Evolutionary conservation across 2,113 vertebrate genomes (phyloP).

Genomic region (Scatophagus argus): DNA sequence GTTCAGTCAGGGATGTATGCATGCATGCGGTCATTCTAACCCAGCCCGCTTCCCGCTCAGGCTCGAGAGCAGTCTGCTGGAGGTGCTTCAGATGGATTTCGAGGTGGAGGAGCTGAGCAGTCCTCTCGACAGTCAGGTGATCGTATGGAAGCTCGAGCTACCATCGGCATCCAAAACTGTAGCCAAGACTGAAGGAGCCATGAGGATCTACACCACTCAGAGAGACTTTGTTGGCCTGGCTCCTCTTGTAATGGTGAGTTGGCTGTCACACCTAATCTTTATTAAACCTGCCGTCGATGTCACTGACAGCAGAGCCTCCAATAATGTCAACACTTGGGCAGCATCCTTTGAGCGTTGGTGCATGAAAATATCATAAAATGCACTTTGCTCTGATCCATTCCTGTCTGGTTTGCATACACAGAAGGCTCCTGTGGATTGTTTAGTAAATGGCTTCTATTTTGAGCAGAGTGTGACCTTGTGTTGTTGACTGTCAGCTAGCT

Average conservation of each 20-base stretch:
- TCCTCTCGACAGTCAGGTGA: constrained; percentile 87
- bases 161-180: constrained; percentile 76
- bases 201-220: constrained; percentile 91
- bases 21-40: background rate
- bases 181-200: constrained; percentile 86
- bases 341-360: constrained; percentile 55
- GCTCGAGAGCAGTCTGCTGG: constrained; percentile 81
- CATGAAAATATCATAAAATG: constrained; percentile 68
- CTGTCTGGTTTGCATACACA: constrained; percentile 65
- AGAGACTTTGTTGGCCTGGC: constrained; percentile 90
- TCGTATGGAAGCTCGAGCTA: constrained; percentile 94
- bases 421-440: constrained; percentile 63
- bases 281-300: constrained; percentile 19
- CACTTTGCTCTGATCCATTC: constrained; percentile 69
- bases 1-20: background rate
- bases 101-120: constrained; percentile 87
- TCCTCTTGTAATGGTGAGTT: constrained; percentile 93
- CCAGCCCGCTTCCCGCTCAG: constrained; percentile 52
- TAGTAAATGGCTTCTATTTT: constrained; percentile 75
- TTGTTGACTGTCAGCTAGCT: constrained; percentile 69
- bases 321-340: constrained; percentile 31
- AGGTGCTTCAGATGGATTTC: constrained; percentile 94
- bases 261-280: constrained; percentile 25
- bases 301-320: constrained; percentile 33
- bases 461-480: constrained; percentile 73